Percentiles rank a stretch among this genome's conserved stretches.
These are phyloP conservation scores for Turnix velox DNA, from an alignment of 2,113 vertebrate species.

Conservation along the genomic window DNA sequence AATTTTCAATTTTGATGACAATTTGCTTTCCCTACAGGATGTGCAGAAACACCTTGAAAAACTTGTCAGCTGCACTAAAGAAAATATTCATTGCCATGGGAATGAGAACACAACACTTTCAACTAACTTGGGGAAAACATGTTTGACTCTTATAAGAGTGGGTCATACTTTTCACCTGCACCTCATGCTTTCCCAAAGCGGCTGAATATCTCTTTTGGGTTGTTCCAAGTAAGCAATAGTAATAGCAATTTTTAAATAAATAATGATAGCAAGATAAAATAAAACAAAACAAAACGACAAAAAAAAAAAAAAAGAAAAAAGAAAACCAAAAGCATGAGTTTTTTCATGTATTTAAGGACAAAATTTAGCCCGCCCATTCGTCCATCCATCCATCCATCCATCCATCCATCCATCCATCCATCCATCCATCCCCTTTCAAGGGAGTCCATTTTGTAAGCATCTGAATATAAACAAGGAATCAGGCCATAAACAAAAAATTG, in stretches of 20 bases:
- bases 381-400: background rate
- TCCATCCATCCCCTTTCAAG: background rate
- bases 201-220: background rate
- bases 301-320: background rate
- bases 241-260: background rate
- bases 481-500: background rate
- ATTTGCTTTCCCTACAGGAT: conserved; percentile 62
- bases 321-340: background rate
- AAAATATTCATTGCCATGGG: conserved; percentile 7
- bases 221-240: background rate
- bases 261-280: background rate
- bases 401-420: background rate
- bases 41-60: conserved; percentile 61
- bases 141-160: background rate
- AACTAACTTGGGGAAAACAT: conserved; percentile 6
- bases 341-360: background rate
- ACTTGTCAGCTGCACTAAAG: conserved; percentile 16
- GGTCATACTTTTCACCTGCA: background rate
- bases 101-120: conserved; percentile 37
- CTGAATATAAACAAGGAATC: background rate
- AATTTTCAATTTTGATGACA: conserved; percentile 68
- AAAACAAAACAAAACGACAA: background rate
- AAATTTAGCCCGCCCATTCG: background rate
- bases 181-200: background rate
- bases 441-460: background rate